Evolutionary conservation across 1,140 invertebrate species (phyloP), one percentile per base, ranked within the genome.

Genomic region (Drosophila quadrilineata): DNA sequence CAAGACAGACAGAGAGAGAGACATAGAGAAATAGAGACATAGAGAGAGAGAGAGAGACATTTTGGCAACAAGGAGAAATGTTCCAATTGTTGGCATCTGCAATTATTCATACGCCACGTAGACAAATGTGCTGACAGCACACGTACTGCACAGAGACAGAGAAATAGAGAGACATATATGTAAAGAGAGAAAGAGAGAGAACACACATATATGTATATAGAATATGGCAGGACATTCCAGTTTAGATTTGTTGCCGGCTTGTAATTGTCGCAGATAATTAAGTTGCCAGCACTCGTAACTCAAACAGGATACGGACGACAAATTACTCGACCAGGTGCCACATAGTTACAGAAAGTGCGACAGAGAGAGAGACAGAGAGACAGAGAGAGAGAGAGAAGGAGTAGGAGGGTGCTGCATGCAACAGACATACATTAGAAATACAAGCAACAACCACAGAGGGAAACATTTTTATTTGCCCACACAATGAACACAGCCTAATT

Each of bases 81-180:
- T 54, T 60, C 59, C 79, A 71, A 84, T 84, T 84, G 77, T 77
- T 84, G 77, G 77, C 77, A 84, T 84, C 74, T 71, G 77, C 77
- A 84, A 84, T 84, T 84, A 84, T 85, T 84, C 79, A 84, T 84
- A 84, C 70, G 77, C 77, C 77, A 84, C 70, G 79, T 85, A 84
- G 79, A 84, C 79, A 84, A 84, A 84, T 84, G 77, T 84, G 77
- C 73, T 74, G 77, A 84, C 77, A 84, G 77, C 50, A 62, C 57
- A 52, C 40, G 43, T 46, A 76, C 21, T 33, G 33, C 29, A 57
- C 3, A 29, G 41, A 57, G 6, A 58, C 17, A 41, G 40, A 54
- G 31, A 24, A 12, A n/a, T 38, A n/a, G n/a, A n/a, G n/a, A n/a
- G n/a, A n/a, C n/a, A n/a, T n/a, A n/a, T n/a, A n/a, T n/a, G n/a